These are phyloP conservation scores for Drosophila bocki DNA, from an alignment of 1,140 invertebrate species.

Conservation along the genomic window DNA sequence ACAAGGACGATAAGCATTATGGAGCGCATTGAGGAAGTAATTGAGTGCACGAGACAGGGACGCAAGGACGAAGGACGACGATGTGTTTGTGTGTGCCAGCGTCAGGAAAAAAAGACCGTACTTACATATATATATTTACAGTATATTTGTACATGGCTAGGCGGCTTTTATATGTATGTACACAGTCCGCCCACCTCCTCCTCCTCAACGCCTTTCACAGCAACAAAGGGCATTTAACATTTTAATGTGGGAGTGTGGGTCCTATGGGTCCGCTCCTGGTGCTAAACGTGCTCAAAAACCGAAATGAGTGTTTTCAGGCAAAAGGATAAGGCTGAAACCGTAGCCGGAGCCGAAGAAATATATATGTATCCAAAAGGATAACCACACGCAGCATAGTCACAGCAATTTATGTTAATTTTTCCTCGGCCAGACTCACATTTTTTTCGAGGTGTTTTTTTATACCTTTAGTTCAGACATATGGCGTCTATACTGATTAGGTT, in stretches of 20 bases:
- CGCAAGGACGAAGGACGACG: slow-evolving; percentile 68
- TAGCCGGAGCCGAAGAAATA: slow-evolving; percentile 15
- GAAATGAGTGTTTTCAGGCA: slow-evolving; percentile 76
- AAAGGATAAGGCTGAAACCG: slow-evolving; percentile 62
- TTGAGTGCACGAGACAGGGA: slow-evolving; percentile 80
- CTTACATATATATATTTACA: slow-evolving; percentile 33
- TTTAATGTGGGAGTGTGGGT: slow-evolving; percentile 52
- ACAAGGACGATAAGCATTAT: slow-evolving; percentile 84
- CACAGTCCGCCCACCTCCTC: slow-evolving; percentile 21
- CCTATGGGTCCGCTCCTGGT: slow-evolving; percentile 29
- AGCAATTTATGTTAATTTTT: slow-evolving; percentile 83
- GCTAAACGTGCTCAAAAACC: slow-evolving; percentile 84
- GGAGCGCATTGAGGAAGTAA: slow-evolving; percentile 83
- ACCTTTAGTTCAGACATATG: slow-evolving; percentile 53
- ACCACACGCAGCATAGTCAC: slow-evolving; percentile 4
- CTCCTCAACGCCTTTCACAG: slow-evolving; percentile 24
- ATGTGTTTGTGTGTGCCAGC: slow-evolving; percentile 29
- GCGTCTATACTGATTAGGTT: slow-evolving; percentile 74
- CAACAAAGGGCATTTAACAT: slow-evolving; percentile 77
- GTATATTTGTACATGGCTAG: slow-evolving; percentile 30
- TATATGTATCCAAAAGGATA: slow-evolving; percentile 25
- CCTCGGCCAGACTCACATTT: slow-evolving; percentile 34
- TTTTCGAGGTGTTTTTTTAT: slow-evolving; percentile 35
- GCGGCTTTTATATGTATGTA: slow-evolving; percentile 34
- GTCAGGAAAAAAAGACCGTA: slow-evolving; percentile 30